Percentiles rank a stretch among this genome's conserved stretches.
Evolutionary conservation across 2,113 vertebrate species (phyloP).

Genomic region (Brachyhypopomus occidentalis): DNA sequence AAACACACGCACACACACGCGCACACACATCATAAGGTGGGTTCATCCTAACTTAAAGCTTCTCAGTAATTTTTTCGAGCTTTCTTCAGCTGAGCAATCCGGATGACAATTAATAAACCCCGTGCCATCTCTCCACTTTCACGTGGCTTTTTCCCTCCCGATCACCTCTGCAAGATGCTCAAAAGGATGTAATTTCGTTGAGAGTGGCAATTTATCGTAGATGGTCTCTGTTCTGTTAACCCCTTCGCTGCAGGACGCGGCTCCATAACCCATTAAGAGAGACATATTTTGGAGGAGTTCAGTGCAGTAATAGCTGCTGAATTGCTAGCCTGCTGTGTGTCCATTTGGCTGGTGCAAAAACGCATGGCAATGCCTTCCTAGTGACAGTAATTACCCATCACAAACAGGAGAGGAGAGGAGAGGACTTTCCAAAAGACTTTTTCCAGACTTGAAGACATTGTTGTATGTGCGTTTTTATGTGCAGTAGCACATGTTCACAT

Average conservation of each 20-base stretch:
- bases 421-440: neutral
- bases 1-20: neutral
- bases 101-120: constrained; percentile 61
- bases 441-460: too few species aligned
- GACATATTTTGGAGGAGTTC: constrained; percentile 68
- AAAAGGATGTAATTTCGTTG: constrained; percentile 66
- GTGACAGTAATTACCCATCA: constrained; percentile 67
- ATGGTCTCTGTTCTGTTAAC: constrained; percentile 68
- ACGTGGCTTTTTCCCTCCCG: constrained; percentile 41
- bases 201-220: constrained; percentile 69
- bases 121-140: constrained; percentile 52
- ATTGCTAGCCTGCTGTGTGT: constrained; percentile 75
- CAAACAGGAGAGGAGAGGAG: constrained; percentile 53
- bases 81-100: constrained; percentile 28
- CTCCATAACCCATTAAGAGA: constrained; percentile 71
- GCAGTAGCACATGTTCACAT: too few species aligned
- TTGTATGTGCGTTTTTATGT: too few species aligned
- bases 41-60: constrained; percentile 44
- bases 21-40: constrained; percentile 13
- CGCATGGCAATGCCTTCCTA: constrained; percentile 66
- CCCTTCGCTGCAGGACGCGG: constrained; percentile 64
- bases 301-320: constrained; percentile 72
- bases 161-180: constrained; percentile 55
- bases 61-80: constrained; percentile 23
- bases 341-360: constrained; percentile 70